phyloP scores from a whole-genome alignment of 2,888 invertebrate species.

The Clusia tigrina region DNA sequence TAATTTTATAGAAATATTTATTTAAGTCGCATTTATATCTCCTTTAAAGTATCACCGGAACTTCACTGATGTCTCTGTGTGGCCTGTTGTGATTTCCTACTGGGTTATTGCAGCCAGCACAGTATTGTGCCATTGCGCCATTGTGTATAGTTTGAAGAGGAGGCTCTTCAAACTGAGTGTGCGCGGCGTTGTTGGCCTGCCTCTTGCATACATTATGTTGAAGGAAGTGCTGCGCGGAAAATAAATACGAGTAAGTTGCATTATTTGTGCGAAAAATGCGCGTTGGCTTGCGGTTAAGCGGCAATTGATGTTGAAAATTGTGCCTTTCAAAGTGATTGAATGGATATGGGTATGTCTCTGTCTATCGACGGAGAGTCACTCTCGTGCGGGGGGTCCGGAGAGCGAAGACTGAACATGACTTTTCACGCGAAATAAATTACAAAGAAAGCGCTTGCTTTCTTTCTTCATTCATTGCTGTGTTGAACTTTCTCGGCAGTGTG shows the following conservation, averaged over 20 bases:
- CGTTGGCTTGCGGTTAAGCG: conserved; percentile 33
- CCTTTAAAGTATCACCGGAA: too few relatives aligned
- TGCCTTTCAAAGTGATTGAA: not conserved
- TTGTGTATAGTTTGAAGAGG: not conserved
- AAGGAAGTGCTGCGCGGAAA: conserved; percentile 16
- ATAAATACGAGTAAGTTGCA: conserved; percentile 11
- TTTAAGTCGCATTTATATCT: too few relatives aligned
- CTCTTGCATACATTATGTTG: conserved; percentile 14
- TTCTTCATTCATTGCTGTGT: not conserved
- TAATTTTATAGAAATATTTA: too few relatives aligned
- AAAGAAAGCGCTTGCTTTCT: conserved; percentile 42
- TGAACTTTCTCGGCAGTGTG: conserved; percentile 28
- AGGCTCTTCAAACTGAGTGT: too few relatives aligned
- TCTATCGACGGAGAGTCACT: not conserved
- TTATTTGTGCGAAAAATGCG: conserved; percentile 1
- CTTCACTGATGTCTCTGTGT: too few relatives aligned
- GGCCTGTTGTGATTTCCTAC: too few relatives aligned
- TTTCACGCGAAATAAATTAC: conserved; percentile 40
- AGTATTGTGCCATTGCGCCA: not conserved
- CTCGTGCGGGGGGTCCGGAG: not conserved
- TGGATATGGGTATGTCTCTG: not conserved
- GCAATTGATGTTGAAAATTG: conserved; percentile 28
- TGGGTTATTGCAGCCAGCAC: not conserved
- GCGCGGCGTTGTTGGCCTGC: conserved; percentile 4
- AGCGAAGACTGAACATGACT: conserved; percentile 25